phyloP scores from a whole-genome alignment of 2,888 invertebrate genomes.

The Mesorhabditis sp. region DNA sequence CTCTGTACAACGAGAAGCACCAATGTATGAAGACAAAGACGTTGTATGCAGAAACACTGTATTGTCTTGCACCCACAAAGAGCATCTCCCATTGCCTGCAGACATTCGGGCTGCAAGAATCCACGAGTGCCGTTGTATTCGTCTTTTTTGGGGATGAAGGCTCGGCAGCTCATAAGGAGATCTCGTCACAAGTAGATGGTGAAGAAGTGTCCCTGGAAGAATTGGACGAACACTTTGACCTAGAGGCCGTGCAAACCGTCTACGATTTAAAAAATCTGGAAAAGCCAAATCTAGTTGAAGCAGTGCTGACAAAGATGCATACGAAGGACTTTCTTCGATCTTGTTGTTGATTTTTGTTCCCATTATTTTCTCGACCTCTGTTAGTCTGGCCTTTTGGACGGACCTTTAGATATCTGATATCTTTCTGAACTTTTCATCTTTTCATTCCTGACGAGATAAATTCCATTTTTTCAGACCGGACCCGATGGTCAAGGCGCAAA shows the following conservation, averaged over 20 bases:
- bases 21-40: not conserved
- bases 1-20: not conserved
- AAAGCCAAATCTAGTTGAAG: not conserved
- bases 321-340: not conserved
- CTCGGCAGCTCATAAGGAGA: not conserved
- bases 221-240: not conserved
- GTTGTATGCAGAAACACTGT: not conserved
- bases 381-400: not conserved
- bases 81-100: not conserved
- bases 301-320: not conserved
- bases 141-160: not conserved
- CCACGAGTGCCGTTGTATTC: not conserved
- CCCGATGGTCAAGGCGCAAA: slow-evolving; percentile 35
- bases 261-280: not conserved
- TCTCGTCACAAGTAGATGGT: not conserved
- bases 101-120: not conserved
- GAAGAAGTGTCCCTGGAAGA: not conserved
- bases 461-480: too few relatives aligned
- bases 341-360: not conserved
- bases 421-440: not conserved
- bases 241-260: not conserved
- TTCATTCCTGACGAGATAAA: too few relatives aligned
- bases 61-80: not conserved
- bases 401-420: not conserved
- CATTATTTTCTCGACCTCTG: not conserved